Conservation (phyloP, 2,797 vertebrate genomes). For the Microctenopoma steveboyesi region DNA sequence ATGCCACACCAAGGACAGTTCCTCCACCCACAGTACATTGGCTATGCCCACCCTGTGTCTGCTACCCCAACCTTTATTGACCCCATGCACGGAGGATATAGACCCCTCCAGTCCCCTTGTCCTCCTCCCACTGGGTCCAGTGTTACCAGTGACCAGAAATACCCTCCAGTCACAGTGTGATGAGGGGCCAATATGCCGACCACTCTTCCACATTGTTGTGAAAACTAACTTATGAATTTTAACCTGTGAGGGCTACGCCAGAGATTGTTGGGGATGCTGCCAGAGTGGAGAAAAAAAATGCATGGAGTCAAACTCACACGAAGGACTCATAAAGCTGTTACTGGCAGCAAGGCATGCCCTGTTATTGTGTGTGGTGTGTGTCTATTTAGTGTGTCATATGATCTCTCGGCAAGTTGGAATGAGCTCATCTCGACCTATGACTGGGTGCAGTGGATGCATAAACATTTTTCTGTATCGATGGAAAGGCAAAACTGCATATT, state of each 20-base stretch:
- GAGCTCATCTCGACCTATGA: conserved; percentile 57
- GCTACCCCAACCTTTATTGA: conserved; percentile 86
- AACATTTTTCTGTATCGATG: conserved; percentile 52
- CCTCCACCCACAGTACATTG: conserved; percentile 94
- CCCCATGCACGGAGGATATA: conserved; percentile 88
- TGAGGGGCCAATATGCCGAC: conserved; percentile 65
- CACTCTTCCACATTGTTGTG: conserved; percentile 47
- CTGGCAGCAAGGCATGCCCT: conserved; percentile 59
- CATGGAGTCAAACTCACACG: conserved; percentile 66
- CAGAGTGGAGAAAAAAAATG: conserved; percentile 31
- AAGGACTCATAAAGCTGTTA: conserved; percentile 66
- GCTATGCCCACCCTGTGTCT: conserved; percentile 90
- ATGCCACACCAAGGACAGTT: conserved; percentile 96
- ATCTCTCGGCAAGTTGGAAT: conserved; percentile 46
- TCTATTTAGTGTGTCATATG: conserved; percentile 61
- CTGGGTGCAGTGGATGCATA: conserved; percentile 37
- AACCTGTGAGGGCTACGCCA: conserved; percentile 58
- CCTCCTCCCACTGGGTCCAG: conserved; percentile 84
- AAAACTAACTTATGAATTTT: conserved; percentile 48
- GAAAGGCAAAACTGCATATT: conserved; percentile 43
- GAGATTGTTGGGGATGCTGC: conserved; percentile 45
- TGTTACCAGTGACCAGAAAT: conserved; percentile 90
- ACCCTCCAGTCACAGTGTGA: conserved; percentile 94
- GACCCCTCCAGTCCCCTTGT: conserved; percentile 93
- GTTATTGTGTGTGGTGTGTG: conserved; percentile 65